Base-by-base conservation (phyloP, 2,113 vertebrate species). In the Neodontobutis hainanensis region DNA sequence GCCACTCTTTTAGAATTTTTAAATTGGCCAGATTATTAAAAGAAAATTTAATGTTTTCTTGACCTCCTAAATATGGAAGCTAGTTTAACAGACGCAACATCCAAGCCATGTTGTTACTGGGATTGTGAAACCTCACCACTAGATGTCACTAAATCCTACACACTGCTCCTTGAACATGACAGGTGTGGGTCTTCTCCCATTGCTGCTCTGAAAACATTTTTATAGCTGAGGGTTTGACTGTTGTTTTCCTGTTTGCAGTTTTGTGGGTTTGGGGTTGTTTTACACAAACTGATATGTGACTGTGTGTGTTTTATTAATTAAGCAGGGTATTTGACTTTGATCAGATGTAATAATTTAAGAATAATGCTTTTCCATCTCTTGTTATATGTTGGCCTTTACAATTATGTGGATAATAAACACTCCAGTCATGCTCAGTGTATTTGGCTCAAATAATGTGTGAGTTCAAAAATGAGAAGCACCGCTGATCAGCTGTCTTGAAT, bases 361-460 rank as follows among this genome's bases (percentile, higher is more conserved):
- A 15, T 64, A 36, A 19, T 38, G 12, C 14, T 44, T n/a, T 64
- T 62, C 45, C 69, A 35, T 68, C 11, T 63, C 19, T 70, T 66
- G 34, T 65, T 71, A 35, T 65, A 44, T 50, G 61, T 72, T 67
- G 53, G 65, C 74, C 55, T 68, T 82, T 65, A 19, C 67, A 81
- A 65, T 40, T 52, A 35, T 45, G 12, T 66, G 66, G 64, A 74
- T 76, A 91, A 90, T 89, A 91, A 89, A 91, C 32, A 38, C 34
- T 27, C 63, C 8, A n/a, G 32, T 16, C 11, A 42, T 49, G 5
- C 12, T 16, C 11, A 10, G 15, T 56, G 44, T 38, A 46, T 59
- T 10, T 45, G 50, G 11, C 19, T 15, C 7, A 65, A 27, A 34
- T 51, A 51, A 55, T 62, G 3, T 52, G 34, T 59, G 5, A 61